Evolutionary conservation across 2,888 invertebrate genomes (phyloP), one percentile per base, ranked within the genome.

Genomic region (Tenthredo notha): DNA sequence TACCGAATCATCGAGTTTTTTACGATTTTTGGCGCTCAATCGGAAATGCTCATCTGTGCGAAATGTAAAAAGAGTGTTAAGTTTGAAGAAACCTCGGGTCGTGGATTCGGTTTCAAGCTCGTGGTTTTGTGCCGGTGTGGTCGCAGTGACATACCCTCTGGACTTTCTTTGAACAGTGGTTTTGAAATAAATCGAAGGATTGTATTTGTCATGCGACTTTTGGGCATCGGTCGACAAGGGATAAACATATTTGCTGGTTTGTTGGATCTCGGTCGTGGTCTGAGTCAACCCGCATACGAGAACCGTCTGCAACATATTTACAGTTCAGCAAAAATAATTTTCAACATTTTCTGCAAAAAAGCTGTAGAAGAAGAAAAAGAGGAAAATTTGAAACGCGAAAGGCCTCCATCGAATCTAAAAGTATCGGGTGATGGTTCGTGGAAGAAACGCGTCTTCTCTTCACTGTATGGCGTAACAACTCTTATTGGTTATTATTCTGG

Each of bases 151-250:
- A 87, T 88, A 7, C 0, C 86, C 25, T 88, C 87, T 7, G 83
- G 85, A 29, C 86, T 85, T 25, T 78, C 72, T 25, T 47, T 83
- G 3, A 83, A 85, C 65, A 88, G 67, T 65, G 87, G 87, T 33
- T 88, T 77, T 77, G 88, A 88, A 85, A 86, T 88, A 50, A 87
- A 88, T 77, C 50, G 87, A 40, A 75, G 87, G 80, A 87, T 88
- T 83, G 87, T 87, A 58, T 87, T 87, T 25, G 86, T 86, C 21
- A 88, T 88, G 86, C 83, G 87, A 65, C 87, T 88, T 37, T 58
- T 88, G 25, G 87, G 87, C 40, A 65, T 88, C 61, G 86, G 72
- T 80, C 80, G 86, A 85, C 84, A 88, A 86, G 87, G 88, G 12
- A 84, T 88, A 29, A 88, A 88, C 61, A 47, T 88, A n/a, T 88